A percentile compares a stretch with the other conserved stretches of the same genome.
These are phyloP conservation scores for Drosophila algonquin DNA, from an alignment of 2,888 invertebrate species.

Conservation along the genomic window DNA sequence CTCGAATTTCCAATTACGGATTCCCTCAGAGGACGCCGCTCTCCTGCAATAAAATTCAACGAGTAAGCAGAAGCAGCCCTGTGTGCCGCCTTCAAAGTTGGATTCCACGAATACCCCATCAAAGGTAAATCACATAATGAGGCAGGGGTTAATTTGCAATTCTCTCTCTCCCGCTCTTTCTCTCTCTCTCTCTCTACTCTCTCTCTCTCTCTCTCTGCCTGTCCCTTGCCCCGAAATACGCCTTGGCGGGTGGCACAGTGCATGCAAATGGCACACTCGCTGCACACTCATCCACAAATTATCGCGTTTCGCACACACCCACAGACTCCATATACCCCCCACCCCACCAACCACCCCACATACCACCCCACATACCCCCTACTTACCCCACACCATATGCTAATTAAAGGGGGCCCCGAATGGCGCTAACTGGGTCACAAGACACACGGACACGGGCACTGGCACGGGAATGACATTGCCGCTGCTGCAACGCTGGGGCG, in stretches of 20 bases:
- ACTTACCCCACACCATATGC: constrained; percentile 47
- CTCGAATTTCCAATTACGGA: background rate
- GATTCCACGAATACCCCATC: constrained; percentile 3
- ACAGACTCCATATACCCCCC: background rate
- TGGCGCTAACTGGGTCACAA: constrained; percentile 69
- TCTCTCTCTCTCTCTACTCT: background rate
- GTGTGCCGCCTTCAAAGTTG: background rate
- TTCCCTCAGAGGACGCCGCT: background rate
- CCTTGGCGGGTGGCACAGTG: constrained; percentile 31
- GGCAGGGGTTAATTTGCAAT: constrained; percentile 38
- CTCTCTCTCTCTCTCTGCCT: constrained; percentile 12
- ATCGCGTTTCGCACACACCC: constrained; percentile 32
- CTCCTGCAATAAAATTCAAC: background rate
- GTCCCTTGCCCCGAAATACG: constrained; percentile 6
- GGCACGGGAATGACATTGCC: constrained; percentile 28
- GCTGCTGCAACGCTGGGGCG: constrained; percentile 28
- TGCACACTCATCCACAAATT: constrained; percentile 43
- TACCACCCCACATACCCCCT: background rate
- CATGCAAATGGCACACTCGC: constrained; percentile 28
- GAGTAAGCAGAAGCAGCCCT: background rate
- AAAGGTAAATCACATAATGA: constrained; percentile 24
- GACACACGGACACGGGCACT: constrained; percentile 24
- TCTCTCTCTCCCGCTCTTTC: constrained; percentile 17
- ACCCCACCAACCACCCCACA: too few species aligned
- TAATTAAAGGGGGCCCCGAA: constrained; percentile 62